These are phyloP conservation scores for Podotricha telesiphe DNA, from an alignment of 2,888 invertebrate genomes.

Conservation along the genomic window DNA sequence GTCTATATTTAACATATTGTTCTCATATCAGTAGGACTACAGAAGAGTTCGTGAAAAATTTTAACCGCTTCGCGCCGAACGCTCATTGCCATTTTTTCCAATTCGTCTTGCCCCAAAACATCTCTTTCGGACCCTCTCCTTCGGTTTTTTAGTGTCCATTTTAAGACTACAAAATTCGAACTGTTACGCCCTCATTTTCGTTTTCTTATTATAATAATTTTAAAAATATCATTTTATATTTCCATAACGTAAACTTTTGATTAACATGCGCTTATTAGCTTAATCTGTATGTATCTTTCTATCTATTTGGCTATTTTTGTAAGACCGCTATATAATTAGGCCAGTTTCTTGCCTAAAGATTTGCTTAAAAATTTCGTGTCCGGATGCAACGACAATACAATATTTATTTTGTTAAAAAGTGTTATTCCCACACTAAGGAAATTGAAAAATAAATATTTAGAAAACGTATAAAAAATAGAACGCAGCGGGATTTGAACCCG, in stretches of 20 bases:
- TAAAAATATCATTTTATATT: background rate
- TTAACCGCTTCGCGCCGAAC: slow-evolving; percentile 19
- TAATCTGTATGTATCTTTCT: too few relatives aligned
- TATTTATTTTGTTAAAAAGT: too few relatives aligned
- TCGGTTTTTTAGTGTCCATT: slow-evolving; percentile 33
- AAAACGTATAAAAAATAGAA: too few relatives aligned
- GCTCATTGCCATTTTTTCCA: slow-evolving; percentile 35
- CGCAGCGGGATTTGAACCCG: too few relatives aligned
- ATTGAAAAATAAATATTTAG: too few relatives aligned
- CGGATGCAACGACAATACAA: too few relatives aligned
- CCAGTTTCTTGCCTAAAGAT: too few relatives aligned
- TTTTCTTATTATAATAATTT: slow-evolving; percentile 1
- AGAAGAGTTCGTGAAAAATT: slow-evolving; percentile 29
- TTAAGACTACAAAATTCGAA: slow-evolving; percentile 23
- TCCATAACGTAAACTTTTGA: slow-evolving; percentile 19
- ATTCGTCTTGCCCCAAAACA: slow-evolving; percentile 34
- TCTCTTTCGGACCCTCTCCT: slow-evolving; percentile 31
- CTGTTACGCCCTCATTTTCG: slow-evolving; percentile 8
- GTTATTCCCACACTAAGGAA: too few relatives aligned
- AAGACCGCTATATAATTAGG: too few relatives aligned
- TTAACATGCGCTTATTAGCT: too few relatives aligned
- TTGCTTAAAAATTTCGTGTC: too few relatives aligned
- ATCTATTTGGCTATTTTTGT: too few relatives aligned
- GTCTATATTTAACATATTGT: slow-evolving; percentile 28
- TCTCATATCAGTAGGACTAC: slow-evolving; percentile 21